A percentile compares a stretch with the other conserved stretches of the same genome.
Evolutionary conservation across 2,113 vertebrate species (phyloP).

Genomic region (Colossoma macropomum): DNA sequence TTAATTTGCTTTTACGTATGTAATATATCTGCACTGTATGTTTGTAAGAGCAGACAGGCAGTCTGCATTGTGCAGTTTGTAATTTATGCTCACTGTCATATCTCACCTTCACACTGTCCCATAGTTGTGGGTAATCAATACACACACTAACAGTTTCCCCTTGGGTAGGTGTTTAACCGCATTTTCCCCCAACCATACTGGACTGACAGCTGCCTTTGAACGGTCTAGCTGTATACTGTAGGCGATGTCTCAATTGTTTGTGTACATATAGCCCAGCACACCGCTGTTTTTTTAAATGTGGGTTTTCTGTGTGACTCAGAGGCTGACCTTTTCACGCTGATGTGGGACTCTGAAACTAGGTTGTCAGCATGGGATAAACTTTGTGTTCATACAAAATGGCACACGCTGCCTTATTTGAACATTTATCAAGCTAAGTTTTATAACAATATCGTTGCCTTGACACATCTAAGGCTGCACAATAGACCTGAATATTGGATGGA

Average conservation of each 20-base stretch:
- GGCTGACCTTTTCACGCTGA: slow-evolving; percentile 55
- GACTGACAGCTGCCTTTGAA: slow-evolving; percentile 28
- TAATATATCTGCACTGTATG: background rate
- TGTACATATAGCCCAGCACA: slow-evolving; percentile 32
- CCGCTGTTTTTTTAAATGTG: slow-evolving; percentile 49
- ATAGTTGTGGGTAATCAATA: slow-evolving; percentile 29
- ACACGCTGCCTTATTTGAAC: background rate
- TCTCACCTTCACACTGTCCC: slow-evolving; percentile 24
- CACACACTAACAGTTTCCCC: slow-evolving; percentile 48
- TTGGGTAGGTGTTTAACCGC: slow-evolving; percentile 44
- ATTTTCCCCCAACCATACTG: slow-evolving; percentile 42
- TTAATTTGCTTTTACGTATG: background rate
- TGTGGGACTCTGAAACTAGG: slow-evolving; percentile 51
- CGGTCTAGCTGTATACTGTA: slow-evolving; percentile 38
- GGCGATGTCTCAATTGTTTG: slow-evolving; percentile 51
- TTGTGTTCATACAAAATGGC: slow-evolving; percentile 15
- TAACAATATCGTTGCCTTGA: background rate
- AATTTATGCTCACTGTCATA: slow-evolving; percentile 19
- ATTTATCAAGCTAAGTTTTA: slow-evolving; percentile 5
- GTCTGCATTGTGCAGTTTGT: slow-evolving; percentile 1
- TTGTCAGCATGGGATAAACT: slow-evolving; percentile 47
- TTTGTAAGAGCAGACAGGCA: background rate
- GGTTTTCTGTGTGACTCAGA: slow-evolving; percentile 54
- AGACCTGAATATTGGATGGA: too few species aligned
- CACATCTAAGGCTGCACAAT: too few species aligned